Evolutionary conservation across 2,888 invertebrate genomes (phyloP), one percentile per base, ranked within the genome.

Genomic region (Polyommatus icarus): DNA sequence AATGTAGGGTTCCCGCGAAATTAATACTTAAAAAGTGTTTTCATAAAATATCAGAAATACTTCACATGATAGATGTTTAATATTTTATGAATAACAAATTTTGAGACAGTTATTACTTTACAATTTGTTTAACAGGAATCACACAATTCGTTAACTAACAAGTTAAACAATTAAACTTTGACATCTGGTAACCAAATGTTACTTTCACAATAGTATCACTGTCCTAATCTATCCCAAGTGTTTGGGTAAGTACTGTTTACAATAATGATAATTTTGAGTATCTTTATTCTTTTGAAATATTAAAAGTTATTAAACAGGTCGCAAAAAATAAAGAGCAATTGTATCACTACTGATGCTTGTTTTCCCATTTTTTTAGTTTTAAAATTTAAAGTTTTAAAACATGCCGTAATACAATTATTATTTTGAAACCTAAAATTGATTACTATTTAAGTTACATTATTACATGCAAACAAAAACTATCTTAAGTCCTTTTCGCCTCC

Each of bases 121-220:
- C 24, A 61, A 8, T 54, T 54, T 18, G 59, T 59, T 24, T 67
- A 15, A 32, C 67, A 67, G 29, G 29, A 67, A 67, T 67, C 67
- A 6, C 67, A 67, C 67, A 32, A 29, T 67, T 32, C 18, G 20
- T 24, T 67, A 29, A 7, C 24, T 67, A 3, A 67, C 67, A 29
- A 15, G 67, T 67, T 32, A 67, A 67, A 67, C 67, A 67, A 67
- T 67, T 6, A 29, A 12, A 29, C 6, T 18, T 29, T 32, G 67
- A 67, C 67, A 67, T 67, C 67, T 67, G 67, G 67, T 1, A 18
- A 67, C 67, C 67, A 67, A 67, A 18, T 67, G 67, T 67, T 15
- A 67, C 67, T 67, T 67, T 67, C 6, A 67, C 67, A 67, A 67
- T 32, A 67, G 15, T 67, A 15, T 67, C 12, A 12, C 24, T 67